Evolutionary conservation across 2,888 invertebrate genomes (phyloP).

Genomic region (Leucophenga maculata): DNA sequence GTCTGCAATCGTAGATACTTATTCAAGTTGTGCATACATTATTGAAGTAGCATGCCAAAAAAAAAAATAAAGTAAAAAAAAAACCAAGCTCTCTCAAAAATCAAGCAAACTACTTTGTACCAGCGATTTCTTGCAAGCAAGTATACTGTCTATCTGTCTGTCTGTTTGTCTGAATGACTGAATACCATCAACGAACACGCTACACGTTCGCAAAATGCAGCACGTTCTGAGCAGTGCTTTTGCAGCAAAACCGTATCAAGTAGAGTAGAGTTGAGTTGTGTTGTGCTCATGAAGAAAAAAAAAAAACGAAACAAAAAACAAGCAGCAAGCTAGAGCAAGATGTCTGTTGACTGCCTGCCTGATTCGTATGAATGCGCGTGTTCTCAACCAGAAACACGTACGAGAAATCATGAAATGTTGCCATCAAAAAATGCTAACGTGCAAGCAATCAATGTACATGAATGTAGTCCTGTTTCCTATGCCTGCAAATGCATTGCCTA

Average conservation of each 20-base stretch:
- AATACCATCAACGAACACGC: neutral
- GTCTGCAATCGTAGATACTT: conserved; percentile 1
- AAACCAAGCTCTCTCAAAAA: neutral
- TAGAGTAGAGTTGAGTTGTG: too few species aligned
- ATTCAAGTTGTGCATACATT: conserved; percentile 46
- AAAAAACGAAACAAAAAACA: too few species aligned
- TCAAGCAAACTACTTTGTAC: conserved; percentile 17
- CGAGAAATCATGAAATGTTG: conserved; percentile 66
- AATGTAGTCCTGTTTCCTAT: conserved; percentile 32
- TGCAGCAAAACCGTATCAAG: neutral
- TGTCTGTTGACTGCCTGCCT: conserved; percentile 11
- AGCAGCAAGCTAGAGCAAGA: neutral
- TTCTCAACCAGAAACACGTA: conserved; percentile 56
- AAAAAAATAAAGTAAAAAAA: conserved; percentile 19
- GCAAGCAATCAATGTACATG: conserved; percentile 63
- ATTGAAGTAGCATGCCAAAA: conserved; percentile 33
- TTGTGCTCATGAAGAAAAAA: too few species aligned
- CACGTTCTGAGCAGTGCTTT: conserved; percentile 17
- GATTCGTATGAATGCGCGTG: conserved; percentile 44
- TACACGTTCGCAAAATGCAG: conserved; percentile 19
- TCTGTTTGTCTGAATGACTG: neutral
- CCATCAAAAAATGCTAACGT: conserved; percentile 64
- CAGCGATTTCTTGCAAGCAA: conserved; percentile 4
- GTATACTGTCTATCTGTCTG: too few species aligned
- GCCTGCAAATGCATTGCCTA: conserved; percentile 23